phyloP scores from a whole-genome alignment of 1,140 invertebrate species.

The Drosophila sechellia region DNA sequence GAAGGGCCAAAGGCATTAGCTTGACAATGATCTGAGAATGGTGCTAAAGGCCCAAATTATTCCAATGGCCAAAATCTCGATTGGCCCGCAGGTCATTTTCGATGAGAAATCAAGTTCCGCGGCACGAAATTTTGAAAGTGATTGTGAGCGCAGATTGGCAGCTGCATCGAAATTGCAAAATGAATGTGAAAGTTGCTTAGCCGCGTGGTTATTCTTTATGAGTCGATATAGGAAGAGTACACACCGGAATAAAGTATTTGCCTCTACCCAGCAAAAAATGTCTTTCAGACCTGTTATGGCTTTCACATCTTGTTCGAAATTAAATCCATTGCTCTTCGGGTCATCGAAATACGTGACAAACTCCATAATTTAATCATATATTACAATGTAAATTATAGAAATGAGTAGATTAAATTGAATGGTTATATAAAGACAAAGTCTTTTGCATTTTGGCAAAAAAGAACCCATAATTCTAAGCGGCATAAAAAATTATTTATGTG shows the following conservation, averaged over 20 bases:
- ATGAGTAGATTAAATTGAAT: not conserved
- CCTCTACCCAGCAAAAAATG: not conserved
- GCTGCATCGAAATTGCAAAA: constrained; percentile 63
- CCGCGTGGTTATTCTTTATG: constrained; percentile 41
- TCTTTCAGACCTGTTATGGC: constrained; percentile 16
- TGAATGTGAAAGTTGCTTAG: constrained; percentile 76
- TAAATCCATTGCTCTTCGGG: not conserved
- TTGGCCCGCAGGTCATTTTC: constrained; percentile 27
- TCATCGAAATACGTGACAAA: not conserved
- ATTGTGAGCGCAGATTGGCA: constrained; percentile 63
- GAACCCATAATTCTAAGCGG: not conserved
- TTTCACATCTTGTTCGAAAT: constrained; percentile 13
- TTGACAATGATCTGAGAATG: constrained; percentile 58
- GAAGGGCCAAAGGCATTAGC: constrained; percentile 6
- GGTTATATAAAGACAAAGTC: too few species aligned
- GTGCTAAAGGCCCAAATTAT: constrained; percentile 46
- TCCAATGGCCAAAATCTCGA: constrained; percentile 4
- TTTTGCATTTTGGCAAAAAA: not conserved
- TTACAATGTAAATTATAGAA: too few species aligned
- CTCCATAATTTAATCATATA: not conserved
- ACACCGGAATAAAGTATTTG: constrained; percentile 15
- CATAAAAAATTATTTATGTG: constrained; percentile 3
- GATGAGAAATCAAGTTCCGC: constrained; percentile 43
- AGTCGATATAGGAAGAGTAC: constrained; percentile 19
- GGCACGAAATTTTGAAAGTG: constrained; percentile 60